phyloP scores from a whole-genome alignment of 2,797 vertebrate genomes.

The Spea hammondii region DNA sequence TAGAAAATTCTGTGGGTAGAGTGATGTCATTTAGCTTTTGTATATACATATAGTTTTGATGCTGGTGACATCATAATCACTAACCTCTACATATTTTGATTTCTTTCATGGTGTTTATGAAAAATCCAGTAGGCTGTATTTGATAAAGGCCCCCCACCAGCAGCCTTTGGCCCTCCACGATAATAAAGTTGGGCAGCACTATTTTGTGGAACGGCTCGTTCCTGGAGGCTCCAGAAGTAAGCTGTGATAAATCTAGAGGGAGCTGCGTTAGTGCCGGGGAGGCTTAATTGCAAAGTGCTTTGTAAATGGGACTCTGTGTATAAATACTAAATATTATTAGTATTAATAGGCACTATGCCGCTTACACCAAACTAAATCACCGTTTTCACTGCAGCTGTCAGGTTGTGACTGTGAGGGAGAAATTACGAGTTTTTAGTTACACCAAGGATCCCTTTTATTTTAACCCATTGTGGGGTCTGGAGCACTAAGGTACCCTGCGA shows the following conservation, averaged over 20 bases:
- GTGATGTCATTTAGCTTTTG: too few relatives aligned
- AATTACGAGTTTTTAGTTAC: background rate
- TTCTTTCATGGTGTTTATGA: too few relatives aligned
- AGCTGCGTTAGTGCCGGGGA: constrained; percentile 38
- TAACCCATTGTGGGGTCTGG: too few relatives aligned
- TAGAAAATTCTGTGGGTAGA: too few relatives aligned
- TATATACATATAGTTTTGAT: too few relatives aligned
- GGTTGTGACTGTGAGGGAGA: background rate
- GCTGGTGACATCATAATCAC: too few relatives aligned
- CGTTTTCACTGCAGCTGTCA: constrained; percentile 14
- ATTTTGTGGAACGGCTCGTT: background rate
- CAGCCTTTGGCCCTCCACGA: too few relatives aligned
- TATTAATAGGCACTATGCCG: constrained; percentile 23
- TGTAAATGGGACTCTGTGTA: constrained; percentile 36
- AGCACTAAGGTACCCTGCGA: too few relatives aligned
- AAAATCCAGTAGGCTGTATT: background rate
- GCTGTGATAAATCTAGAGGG: constrained; percentile 39
- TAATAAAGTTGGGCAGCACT: too few relatives aligned
- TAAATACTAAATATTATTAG: constrained; percentile 46
- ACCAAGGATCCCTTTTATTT: too few relatives aligned
- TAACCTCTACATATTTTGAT: too few relatives aligned
- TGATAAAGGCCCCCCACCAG: too few relatives aligned
- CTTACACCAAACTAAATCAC: constrained; percentile 39
- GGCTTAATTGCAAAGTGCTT: constrained; percentile 47
- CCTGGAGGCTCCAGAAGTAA: constrained; percentile 21